Percentiles rank a stretch among this genome's conserved stretches.
phyloP scores from a whole-genome alignment of 2,888 invertebrate species.

The Cinara cedri region DNA sequence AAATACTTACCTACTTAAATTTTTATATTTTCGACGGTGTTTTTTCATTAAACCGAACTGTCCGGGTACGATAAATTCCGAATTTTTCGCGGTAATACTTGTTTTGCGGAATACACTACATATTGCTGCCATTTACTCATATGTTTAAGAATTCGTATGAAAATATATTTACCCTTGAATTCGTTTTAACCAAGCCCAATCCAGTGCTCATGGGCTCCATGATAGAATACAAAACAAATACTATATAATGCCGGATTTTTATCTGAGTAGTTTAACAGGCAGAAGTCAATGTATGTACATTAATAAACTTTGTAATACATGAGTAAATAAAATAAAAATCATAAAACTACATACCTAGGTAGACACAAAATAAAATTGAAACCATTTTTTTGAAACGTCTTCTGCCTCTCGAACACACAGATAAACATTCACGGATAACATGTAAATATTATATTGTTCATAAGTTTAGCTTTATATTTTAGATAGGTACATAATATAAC shows the following conservation, averaged over 20 bases:
- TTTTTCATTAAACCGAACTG: neutral
- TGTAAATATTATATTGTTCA: constrained; percentile 53
- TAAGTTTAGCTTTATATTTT: constrained; percentile 33
- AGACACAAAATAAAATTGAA: no score
- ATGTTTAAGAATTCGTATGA: constrained; percentile 16
- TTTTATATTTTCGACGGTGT: constrained; percentile 12
- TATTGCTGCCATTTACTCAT: constrained; percentile 37
- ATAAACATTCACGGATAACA: constrained; percentile 17
- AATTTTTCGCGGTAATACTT: neutral
- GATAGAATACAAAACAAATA: constrained; percentile 5
- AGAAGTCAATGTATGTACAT: constrained; percentile 32
- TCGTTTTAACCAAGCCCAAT: constrained; percentile 45
- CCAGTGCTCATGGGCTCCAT: constrained; percentile 38
- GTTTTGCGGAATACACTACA: neutral
- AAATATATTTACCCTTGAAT: neutral
- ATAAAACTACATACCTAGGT: no score
- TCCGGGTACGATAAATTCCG: constrained; percentile 2
- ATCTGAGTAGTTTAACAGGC: constrained; percentile 55
- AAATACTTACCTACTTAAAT: neutral
- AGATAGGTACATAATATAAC: constrained; percentile 12
- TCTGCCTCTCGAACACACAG: constrained; percentile 56
- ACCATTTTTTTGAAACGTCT: neutral
- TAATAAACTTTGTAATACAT: neutral
- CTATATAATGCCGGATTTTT: constrained; percentile 16
- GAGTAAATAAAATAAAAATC: no score